Base-by-base conservation (phyloP, 2,888 invertebrate species). In the Melipona beecheii region DNA sequence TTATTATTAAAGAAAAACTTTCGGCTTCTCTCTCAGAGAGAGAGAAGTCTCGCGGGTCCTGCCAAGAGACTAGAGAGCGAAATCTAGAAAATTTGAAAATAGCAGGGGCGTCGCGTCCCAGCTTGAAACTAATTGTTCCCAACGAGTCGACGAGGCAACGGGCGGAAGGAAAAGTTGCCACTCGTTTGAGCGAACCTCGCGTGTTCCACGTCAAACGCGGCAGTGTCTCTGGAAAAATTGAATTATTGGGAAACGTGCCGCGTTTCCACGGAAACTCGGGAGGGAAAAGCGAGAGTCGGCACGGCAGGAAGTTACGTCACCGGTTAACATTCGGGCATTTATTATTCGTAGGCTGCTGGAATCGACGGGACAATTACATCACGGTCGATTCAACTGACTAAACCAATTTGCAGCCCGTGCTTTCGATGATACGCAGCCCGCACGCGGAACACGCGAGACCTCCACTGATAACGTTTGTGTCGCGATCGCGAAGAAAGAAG, bases 231-330 rank as follows among this genome's bases (percentile, higher is more conserved):
- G 49, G 82, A 81, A 83, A 74, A 81, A 83, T 83, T 82, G 72
- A 83, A 82, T 83, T 83, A 83, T 83, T 74, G 83, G 82, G 66
- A 70, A 83, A 83, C 83, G 83, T 83, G 83, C 64, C 64, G 58
- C 72, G 69, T 72, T 79, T 74, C 56, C 50, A 17, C 69, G 56
- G 56, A 62, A 62, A n/a, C 52, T 19, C 50, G 13, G 17, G 27
- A 15, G 13, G 24, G 56, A 31, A 49, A 64, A 70, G 74, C 21
- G 73, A 64, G n/a, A 17, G 73, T 21, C 27, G 27, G 27, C 27
- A 36, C 17, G 62, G 19, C 19, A 43, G 72, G 4, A 72, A 75
- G 75, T 81, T 81, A 81, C 31, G 77, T 81, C 58, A n/a, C 60
- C 54, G 65, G 31, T 64, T 76, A 65, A 74, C 70, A 62, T 56